Evolutionary conservation across 2,797 vertebrate species (phyloP), one percentile per base, ranked within the genome.

Genomic region (Amblyopsis hoosieri): DNA sequence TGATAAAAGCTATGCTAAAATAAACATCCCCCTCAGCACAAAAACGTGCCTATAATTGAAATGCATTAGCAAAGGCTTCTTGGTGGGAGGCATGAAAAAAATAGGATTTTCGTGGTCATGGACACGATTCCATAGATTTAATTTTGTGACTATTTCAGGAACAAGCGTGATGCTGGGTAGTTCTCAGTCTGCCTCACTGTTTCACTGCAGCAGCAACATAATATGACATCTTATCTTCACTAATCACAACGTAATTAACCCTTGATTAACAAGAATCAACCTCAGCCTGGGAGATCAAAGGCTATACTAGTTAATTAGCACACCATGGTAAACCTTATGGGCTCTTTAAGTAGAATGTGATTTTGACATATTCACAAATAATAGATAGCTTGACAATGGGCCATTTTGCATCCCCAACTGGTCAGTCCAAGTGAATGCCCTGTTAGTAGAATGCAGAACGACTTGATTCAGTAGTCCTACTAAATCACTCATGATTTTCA

Each of bases 201-300:
- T 42, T 55, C 62, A 67, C 50, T 52, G 55, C 49, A 48, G 8
- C 8, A 60, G 29, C 29, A 17, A 33, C 48, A 62, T 61, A 60
- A 56, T 45, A 51, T 66, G 55, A 54, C 54, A 67, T 66, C 54
- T 60, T 67, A 53, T 19, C 61, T 66, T 71, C 60, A 47, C 64
- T 87, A 74, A 82, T 83, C 72, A 79, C 65, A 54, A 42, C 64
- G 52, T 67, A 78, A 84, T 83, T 83, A 83, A 72, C 81, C 74
- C 73, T 78, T 84, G 81, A 87, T 87, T 83, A 87, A 75, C 84
- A 64, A 57, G 67, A 74, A 76, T 78, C 58, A 76, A 57, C 69
- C 62, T 42, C 57, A 56, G 71, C 46, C 60, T 58, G 33, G 58
- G 59, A 82, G 77, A 85, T 81, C 80, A 79, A 80, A 80, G 67